Percentiles rank a stretch among this genome's conserved stretches.
Evolutionary conservation across 2,797 vertebrate genomes (phyloP).

Genomic region (Pyrrhura leucotis): DNA sequence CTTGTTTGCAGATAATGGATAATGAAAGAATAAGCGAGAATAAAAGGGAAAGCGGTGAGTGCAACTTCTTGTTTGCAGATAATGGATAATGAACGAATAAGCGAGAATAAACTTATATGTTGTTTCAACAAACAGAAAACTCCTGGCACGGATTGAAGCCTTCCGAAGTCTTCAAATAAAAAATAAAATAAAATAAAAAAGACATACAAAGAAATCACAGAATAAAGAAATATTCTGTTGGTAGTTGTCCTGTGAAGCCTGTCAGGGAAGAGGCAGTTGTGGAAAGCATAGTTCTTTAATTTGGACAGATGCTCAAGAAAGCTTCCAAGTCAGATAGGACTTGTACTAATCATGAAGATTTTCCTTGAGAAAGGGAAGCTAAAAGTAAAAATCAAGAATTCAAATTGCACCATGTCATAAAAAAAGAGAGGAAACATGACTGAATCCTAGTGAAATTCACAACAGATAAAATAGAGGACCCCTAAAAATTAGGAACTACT

Average conservation of each 20-base stretch:
- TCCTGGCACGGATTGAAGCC: not conserved
- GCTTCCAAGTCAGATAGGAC: not conserved
- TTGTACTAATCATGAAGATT: not conserved
- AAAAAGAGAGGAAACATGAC: not conserved
- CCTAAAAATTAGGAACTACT: not conserved
- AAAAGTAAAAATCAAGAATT: not conserved
- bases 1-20: not conserved
- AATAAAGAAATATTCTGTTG: not conserved
- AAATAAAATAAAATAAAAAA: not conserved
- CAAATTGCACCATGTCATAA: accelerated
- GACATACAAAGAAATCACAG: not conserved
- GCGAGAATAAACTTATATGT: not conserved
- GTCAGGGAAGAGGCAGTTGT: not conserved
- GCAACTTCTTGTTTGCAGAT: not conserved
- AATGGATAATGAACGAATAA: not conserved
- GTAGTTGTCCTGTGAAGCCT: not conserved
- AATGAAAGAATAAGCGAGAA: not conserved
- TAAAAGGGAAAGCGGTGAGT: not conserved
- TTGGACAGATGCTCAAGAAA: not conserved
- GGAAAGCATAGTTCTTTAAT: not conserved
- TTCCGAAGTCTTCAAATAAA: not conserved
- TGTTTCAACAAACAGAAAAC: not conserved
- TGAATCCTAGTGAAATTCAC: not conserved
- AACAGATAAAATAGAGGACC: not conserved
- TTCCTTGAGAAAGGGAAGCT: not conserved